Base-by-base conservation (phyloP, 2,113 vertebrate species). In the Neomonachus schauinslandi region DNA sequence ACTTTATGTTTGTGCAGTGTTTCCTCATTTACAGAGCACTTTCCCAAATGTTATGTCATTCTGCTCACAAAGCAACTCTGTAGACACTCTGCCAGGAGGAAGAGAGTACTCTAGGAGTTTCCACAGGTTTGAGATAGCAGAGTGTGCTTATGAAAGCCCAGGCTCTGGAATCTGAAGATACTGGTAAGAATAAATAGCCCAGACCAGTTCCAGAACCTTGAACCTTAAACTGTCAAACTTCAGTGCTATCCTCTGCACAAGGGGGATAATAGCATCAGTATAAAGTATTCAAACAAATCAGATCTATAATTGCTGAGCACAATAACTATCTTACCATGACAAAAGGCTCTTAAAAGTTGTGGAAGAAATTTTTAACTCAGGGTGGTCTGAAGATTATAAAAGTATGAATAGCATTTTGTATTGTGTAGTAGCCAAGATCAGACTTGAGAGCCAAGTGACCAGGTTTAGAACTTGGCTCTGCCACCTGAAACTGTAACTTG, bases 1-100 rank as follows among this genome's bases (percentile, higher is more conserved):
- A 46, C 16, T 42, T 96, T 72, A 33, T 55, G 69, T 93, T 97
- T 96, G 83, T 46, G 33, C 39, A 61, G 71, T 72, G 71, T 91
- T 97, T 94, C 76, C 89, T 65, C 11, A 51, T 74, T 95, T 96
- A 42, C 65, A 69, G 61, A 89, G 72, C 22, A 55, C 22, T 82
- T 79, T 77, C 33, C 33, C 57, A 53, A 53, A 61, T 19, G 10
- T 71, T 61, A 92, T 51, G 15, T 85, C 72, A 83, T 83, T 95
- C 83, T 85, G 42, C 15, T 83, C 42, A 79, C 39, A 95, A 51
- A 92, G 53, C 39, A 74, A 49, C 39, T 26, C 9, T 39, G 57
- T 28, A 53, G 74, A 88, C 13, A 53, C 61, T 7, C n/a, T 89
- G 42, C 65, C 16, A 61, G 18, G 18, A 94, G 28, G 39, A 86